Percentiles rank a stretch among this genome's conserved stretches.
Evolutionary conservation across 2,797 vertebrate species (phyloP).

Genomic region (Catostomus latipinnis): DNA sequence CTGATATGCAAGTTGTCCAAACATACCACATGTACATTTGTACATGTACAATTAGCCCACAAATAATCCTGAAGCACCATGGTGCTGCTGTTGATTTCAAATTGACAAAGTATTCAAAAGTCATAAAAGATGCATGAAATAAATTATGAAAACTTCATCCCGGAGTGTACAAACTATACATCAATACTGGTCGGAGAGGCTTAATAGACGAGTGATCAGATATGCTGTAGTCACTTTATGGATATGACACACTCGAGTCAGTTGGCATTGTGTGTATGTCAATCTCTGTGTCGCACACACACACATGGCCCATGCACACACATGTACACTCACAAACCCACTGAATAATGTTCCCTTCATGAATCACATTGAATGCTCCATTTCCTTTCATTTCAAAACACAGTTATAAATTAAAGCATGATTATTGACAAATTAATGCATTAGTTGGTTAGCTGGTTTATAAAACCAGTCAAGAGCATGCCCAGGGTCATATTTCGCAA

Average conservation of each 20-base stretch:
- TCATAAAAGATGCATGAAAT: conserved; percentile 44
- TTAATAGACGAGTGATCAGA: conserved; percentile 50
- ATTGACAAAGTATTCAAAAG: conserved; percentile 44
- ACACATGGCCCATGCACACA: neutral
- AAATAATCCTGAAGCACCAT: conserved; percentile 43
- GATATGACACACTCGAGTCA: conserved; percentile 65
- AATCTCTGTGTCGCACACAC: conserved; percentile 50
- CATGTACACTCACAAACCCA: conserved; percentile 37
- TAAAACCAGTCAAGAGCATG: conserved; percentile 1
- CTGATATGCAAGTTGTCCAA: conserved; percentile 58
- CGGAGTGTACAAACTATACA: conserved; percentile 71
- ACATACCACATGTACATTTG: conserved; percentile 25
- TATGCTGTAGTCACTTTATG: conserved; percentile 54
- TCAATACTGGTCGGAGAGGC: conserved; percentile 77
- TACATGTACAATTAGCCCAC: conserved; percentile 45
- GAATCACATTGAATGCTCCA: neutral
- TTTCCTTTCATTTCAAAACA: conserved; percentile 16
- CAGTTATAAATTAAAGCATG: conserved; percentile 7
- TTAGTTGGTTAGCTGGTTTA: neutral
- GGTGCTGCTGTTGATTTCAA: too few species aligned
- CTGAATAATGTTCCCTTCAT: conserved; percentile 44
- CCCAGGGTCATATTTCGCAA: conserved; percentile 19
- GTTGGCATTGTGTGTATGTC: conserved; percentile 77
- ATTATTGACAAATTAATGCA: neutral
- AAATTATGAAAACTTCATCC: conserved; percentile 65